A percentile compares a stretch with the other conserved stretches of the same genome.
Evolutionary conservation across 2,797 vertebrate genomes (phyloP).

Genomic region (Macropus fuliginosus): DNA sequence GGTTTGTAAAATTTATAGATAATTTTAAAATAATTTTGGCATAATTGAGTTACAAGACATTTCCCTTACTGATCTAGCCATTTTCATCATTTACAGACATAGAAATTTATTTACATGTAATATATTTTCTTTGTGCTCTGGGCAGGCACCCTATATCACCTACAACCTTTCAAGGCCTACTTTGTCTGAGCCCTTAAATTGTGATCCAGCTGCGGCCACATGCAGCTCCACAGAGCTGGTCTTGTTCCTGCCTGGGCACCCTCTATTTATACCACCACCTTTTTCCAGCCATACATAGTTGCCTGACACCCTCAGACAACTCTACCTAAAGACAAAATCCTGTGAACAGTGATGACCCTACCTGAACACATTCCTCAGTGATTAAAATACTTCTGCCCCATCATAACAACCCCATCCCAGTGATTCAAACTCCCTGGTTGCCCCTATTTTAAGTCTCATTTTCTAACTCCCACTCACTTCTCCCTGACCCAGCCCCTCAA

Average conservation of each 20-base stretch:
- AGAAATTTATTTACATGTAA: not conserved
- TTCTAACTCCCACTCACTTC: not conserved
- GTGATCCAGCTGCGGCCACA: not conserved
- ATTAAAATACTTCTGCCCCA: not conserved
- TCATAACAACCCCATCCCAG: not conserved
- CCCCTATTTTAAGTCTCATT: not conserved
- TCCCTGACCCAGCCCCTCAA: not conserved
- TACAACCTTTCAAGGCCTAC: not conserved
- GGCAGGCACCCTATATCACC: not conserved
- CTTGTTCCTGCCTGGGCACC: not conserved
- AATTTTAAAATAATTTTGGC: not conserved
- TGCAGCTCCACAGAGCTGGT: not conserved
- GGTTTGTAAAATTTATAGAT: not conserved
- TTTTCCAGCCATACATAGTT: not conserved
- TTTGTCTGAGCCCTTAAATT: not conserved
- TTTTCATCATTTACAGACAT: not conserved
- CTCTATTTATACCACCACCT: not conserved
- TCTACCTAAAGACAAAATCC: not conserved
- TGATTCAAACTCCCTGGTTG: not conserved
- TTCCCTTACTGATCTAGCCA: not conserved
- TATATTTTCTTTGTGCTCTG: not conserved
- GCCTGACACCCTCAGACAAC: not conserved
- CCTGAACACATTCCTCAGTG: not conserved
- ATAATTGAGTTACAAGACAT: not conserved
- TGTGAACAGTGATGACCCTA: not conserved